Evolutionary conservation across 2,113 vertebrate genomes (phyloP).

Genomic region (Mesocricetus auratus): DNA sequence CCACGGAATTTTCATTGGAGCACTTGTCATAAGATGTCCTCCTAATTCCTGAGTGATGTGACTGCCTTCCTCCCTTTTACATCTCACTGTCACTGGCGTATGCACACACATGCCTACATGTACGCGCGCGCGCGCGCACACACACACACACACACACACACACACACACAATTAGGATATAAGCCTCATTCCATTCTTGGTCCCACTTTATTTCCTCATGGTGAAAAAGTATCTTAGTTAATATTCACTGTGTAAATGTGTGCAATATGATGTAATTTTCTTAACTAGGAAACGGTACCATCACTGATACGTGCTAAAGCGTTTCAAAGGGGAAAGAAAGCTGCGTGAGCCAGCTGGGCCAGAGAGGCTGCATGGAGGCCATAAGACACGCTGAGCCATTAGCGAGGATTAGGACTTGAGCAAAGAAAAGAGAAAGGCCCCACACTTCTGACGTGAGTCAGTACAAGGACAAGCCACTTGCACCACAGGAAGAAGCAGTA

Average conservation of each 20-base stretch:
- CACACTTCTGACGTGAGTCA: background rate
- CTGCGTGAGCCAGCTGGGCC: background rate
- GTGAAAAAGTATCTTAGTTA: background rate
- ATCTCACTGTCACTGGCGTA: background rate
- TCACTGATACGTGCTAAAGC: background rate
- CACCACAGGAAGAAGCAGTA: background rate
- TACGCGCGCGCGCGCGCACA: background rate
- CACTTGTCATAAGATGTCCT: background rate
- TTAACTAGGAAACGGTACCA: background rate
- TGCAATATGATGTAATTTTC: background rate
- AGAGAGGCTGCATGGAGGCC: background rate
- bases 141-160: background rate
- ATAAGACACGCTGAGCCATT: background rate
- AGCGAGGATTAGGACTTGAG: background rate
- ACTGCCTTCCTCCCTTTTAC: background rate
- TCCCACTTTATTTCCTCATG: background rate
- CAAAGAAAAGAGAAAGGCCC: background rate
- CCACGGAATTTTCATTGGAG: background rate
- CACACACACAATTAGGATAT: background rate
- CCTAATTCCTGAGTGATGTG: background rate
- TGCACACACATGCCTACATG: too few species aligned
- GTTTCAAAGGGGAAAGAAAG: background rate
- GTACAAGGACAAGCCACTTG: background rate
- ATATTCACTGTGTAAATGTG: slow-evolving; percentile 12
- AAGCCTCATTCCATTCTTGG: background rate